A percentile compares a stretch with the other conserved stretches of the same genome.
These are phyloP conservation scores for Hemiprocne comata DNA, from an alignment of 2,113 vertebrate species.

Conservation along the genomic window DNA sequence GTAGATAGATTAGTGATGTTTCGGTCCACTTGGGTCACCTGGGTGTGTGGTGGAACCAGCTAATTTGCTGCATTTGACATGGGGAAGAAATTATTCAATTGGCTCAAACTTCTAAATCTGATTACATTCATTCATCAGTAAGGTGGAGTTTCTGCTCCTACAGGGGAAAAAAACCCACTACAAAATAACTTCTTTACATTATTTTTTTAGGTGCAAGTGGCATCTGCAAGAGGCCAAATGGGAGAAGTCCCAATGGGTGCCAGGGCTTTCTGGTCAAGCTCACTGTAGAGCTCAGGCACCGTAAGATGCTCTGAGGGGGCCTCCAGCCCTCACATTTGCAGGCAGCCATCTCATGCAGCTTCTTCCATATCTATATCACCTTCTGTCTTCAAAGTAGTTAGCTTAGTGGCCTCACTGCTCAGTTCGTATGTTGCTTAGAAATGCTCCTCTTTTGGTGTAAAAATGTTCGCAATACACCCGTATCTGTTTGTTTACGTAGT, in stretches of 20 bases:
- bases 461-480: not conserved
- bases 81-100: not conserved
- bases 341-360: not conserved
- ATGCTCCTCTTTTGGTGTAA: not conserved
- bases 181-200: not conserved
- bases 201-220: not conserved
- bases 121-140: not conserved
- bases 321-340: not conserved
- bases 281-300: not conserved
- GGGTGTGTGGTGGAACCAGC: not conserved
- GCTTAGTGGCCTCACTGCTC: not conserved
- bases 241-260: not conserved
- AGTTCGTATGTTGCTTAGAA: not conserved
- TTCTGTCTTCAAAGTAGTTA: not conserved
- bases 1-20: not conserved
- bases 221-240: not conserved
- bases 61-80: not conserved
- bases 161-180: not conserved
- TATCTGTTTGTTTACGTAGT: not conserved
- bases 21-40: not conserved
- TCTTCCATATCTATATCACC: not conserved
- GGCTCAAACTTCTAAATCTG: not conserved
- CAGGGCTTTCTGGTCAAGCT: not conserved
- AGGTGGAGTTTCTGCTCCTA: not conserved
- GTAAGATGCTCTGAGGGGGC: not conserved